Percentiles rank a stretch among this genome's conserved stretches.
Conservation (phyloP, 2,797 vertebrate species). For the Mormyrops attenuatus region DNA sequence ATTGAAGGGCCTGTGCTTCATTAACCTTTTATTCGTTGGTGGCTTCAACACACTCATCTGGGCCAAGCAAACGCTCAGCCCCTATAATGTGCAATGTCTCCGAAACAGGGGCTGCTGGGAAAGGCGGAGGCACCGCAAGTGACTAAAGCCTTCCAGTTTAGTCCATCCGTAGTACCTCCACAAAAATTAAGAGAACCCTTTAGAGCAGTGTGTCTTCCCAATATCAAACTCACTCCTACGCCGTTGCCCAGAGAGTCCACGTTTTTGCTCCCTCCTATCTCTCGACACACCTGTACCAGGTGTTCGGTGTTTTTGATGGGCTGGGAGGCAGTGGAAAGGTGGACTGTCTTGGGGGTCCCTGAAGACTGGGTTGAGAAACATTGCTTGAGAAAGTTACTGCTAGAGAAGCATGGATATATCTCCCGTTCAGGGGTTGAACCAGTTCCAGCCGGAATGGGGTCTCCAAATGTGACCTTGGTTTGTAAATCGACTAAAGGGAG, state of each 20-base stretch:
- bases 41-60: conserved; percentile 18
- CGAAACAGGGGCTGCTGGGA: neutral
- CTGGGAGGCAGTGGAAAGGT: neutral
- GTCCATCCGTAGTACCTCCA: neutral
- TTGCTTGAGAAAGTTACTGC: neutral
- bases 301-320: neutral
- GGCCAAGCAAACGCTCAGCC: conserved; percentile 21
- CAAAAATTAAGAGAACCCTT: neutral
- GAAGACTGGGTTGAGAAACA: neutral
- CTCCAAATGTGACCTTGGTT: neutral
- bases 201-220: neutral
- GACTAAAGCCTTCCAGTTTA: neutral
- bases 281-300: neutral
- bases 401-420: neutral
- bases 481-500: neutral
- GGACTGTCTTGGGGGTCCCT: neutral
- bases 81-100: neutral
- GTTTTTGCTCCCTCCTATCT: neutral
- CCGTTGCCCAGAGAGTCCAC: neutral
- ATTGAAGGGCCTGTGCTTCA: neutral
- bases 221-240: neutral
- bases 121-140: neutral
- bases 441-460: neutral
- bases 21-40: conserved; percentile 19
- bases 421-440: neutral